Percentiles rank a stretch among this genome's conserved stretches.
Conservation (phyloP, 2,888 invertebrate species). For the Caenorhabditis virilis region DNA sequence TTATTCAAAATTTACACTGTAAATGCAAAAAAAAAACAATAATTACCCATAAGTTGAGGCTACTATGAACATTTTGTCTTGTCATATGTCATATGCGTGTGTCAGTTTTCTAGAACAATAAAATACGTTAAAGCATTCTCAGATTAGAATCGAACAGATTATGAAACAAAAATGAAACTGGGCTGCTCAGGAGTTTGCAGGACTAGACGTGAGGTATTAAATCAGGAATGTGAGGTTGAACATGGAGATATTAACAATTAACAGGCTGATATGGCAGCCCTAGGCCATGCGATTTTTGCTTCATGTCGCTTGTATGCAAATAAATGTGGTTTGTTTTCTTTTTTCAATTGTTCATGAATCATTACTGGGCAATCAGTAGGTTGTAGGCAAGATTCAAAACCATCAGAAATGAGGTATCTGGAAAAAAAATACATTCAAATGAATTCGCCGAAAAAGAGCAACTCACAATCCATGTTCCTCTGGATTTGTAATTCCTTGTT, state of each 20-base stretch:
- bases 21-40: neutral
- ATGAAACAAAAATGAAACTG: neutral
- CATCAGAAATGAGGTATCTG: slow-evolving; percentile 64
- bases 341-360: slow-evolving; percentile 75
- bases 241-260: slow-evolving; percentile 3
- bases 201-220: neutral
- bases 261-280: slow-evolving; percentile 21
- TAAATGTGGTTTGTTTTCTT: slow-evolving; percentile 80
- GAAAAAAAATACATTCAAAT: slow-evolving; percentile 10
- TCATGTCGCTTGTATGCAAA: slow-evolving; percentile 93
- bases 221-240: too few relatives aligned
- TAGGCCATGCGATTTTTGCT: slow-evolving; percentile 94
- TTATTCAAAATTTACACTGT: neutral
- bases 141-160: neutral
- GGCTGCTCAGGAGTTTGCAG: neutral
- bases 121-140: neutral
- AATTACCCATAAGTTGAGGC: too few relatives aligned
- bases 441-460: neutral
- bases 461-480: slow-evolving; percentile 89
- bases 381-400: slow-evolving; percentile 80
- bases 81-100: too few relatives aligned
- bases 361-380: slow-evolving; percentile 90
- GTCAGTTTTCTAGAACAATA: too few relatives aligned
- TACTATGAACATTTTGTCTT: too few relatives aligned
- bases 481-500: slow-evolving; percentile 91